Conservation (phyloP, 2,797 vertebrate genomes). For the Trichosurus vulpecula region DNA sequence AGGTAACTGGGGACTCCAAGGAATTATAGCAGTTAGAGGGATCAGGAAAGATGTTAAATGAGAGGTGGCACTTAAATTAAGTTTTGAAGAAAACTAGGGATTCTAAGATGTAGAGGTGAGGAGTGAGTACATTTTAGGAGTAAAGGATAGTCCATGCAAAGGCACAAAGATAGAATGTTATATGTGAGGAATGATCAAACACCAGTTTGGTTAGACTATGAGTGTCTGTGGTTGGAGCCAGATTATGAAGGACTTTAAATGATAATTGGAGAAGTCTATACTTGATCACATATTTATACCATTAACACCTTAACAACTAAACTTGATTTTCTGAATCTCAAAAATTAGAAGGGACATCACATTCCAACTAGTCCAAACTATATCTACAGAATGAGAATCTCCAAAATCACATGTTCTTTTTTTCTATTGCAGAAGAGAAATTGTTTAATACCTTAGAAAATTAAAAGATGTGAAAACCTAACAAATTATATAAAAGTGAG, state of each 20-base stretch:
- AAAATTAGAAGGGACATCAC: not conserved
- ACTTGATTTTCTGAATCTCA: not conserved
- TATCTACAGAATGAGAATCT: not conserved
- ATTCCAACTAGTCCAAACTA: not conserved
- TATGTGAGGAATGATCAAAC: not conserved
- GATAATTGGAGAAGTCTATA: not conserved
- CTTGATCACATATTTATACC: not conserved
- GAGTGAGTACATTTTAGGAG: not conserved
- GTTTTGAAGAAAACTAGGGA: not conserved
- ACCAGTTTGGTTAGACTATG: not conserved
- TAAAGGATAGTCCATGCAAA: not conserved
- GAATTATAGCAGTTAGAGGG: not conserved
- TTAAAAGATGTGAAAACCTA: slow-evolving; percentile 24
- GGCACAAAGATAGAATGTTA: not conserved
- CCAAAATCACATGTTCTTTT: not conserved
- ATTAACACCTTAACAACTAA: not conserved
- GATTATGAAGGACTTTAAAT: not conserved
- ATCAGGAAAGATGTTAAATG: not conserved
- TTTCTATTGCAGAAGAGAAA: slow-evolving; percentile 15
- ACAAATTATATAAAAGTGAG: slow-evolving; percentile 1
- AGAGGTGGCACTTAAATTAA: not conserved
- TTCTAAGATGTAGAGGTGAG: not conserved
- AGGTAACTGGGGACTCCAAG: not conserved
- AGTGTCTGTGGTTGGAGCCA: not conserved
- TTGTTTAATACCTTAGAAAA: slow-evolving; percentile 32